Conservation (phyloP, 1,140 invertebrate species). For the Hycleus cichorii region DNA sequence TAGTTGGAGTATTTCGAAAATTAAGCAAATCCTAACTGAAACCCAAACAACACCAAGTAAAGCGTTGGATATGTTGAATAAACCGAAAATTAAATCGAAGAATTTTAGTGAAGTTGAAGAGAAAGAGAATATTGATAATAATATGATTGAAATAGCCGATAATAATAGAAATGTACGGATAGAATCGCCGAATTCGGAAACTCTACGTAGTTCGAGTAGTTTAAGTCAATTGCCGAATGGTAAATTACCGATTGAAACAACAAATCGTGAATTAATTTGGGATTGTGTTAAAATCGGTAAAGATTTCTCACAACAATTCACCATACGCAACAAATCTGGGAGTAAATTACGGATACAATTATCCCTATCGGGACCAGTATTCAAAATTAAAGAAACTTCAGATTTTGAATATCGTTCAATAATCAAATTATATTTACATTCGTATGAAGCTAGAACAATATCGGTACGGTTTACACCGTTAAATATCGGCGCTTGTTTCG, state of each 20-base stretch:
- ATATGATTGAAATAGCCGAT: conserved; percentile 7
- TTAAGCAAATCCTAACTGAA: conserved; percentile 16
- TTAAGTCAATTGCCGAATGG: conserved; percentile 34
- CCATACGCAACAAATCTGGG: conserved; percentile 45
- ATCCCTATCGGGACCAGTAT: conserved; percentile 34
- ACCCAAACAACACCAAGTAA: conserved; percentile 16
- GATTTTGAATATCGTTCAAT: conserved; percentile 26
- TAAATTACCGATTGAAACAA: conserved; percentile 45
- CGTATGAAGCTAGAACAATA: conserved; percentile 43
- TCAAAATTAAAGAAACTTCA: conserved; percentile 28
- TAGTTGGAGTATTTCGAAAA: conserved; percentile 25
- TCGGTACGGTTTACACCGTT: conserved; percentile 43
- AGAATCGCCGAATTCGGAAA: conserved; percentile 8
- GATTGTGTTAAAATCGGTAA: conserved; percentile 45
- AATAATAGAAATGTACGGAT: conserved; percentile 12
- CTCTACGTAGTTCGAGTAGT: conserved; percentile 25
- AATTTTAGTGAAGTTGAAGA: background rate
- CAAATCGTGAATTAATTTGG: conserved; percentile 46
- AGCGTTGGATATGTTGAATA: conserved; percentile 19
- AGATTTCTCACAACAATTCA: conserved; percentile 43
- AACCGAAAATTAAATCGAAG: conserved; percentile 5
- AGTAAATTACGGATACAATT: conserved; percentile 44
- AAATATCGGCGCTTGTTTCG: conserved; percentile 39
- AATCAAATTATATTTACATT: conserved; percentile 40
- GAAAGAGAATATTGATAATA: background rate